These are phyloP conservation scores for Drosophila jambulina DNA, from an alignment of 1,140 invertebrate genomes.

Conservation along the genomic window DNA sequence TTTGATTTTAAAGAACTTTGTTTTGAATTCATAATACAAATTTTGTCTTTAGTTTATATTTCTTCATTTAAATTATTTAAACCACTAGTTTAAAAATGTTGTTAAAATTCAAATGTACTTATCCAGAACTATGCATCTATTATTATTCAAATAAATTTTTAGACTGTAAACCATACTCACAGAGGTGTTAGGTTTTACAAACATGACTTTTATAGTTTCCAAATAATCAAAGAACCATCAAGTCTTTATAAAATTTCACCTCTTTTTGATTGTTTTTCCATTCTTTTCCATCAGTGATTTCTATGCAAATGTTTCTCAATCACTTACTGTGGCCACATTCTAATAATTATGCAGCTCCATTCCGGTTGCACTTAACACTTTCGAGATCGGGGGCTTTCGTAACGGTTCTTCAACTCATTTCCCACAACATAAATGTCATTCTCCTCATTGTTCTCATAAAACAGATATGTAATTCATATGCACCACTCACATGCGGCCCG, in stretches of 20 bases:
- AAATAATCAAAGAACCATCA: background rate
- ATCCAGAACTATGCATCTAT: too few relatives aligned
- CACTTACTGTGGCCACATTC: background rate
- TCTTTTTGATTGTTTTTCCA: background rate
- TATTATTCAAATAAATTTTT: background rate
- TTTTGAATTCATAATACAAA: background rate
- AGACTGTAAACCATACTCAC: background rate
- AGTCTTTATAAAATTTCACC: too few relatives aligned
- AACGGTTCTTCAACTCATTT: constrained; percentile 59
- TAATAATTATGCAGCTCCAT: constrained; percentile 30
- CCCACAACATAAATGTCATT: constrained; percentile 66
- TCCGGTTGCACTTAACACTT: constrained; percentile 56
- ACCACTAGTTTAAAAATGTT: too few relatives aligned
- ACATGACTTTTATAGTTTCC: background rate
- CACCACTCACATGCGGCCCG: constrained; percentile 46
- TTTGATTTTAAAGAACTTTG: background rate
- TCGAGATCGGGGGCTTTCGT: constrained; percentile 36
- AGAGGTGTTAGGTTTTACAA: background rate
- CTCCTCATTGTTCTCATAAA: constrained; percentile 53
- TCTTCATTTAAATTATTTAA: too few relatives aligned
- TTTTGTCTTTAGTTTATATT: background rate
- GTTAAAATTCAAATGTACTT: background rate
- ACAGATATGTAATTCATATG: constrained; percentile 49
- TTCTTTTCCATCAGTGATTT: background rate
- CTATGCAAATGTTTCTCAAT: constrained; percentile 27